phyloP scores from a whole-genome alignment of 2,888 invertebrate species.

The Argyra leucocephala region DNA sequence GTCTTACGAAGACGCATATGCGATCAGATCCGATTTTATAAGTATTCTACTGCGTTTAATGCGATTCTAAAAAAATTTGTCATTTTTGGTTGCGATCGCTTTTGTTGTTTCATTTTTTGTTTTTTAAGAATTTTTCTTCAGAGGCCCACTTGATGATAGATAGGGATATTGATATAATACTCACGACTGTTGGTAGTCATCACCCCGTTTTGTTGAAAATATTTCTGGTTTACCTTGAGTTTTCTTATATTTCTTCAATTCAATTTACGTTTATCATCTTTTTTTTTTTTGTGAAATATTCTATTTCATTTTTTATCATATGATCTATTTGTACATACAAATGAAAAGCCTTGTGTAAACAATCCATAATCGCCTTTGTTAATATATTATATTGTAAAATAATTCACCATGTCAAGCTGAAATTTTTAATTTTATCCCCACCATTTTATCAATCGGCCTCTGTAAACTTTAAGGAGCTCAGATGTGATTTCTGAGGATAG shows the following conservation, averaged over 20 bases:
- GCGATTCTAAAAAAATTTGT: not conserved
- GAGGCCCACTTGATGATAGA: constrained; percentile 6
- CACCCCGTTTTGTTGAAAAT: too few relatives aligned
- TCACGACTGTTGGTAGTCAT: too few relatives aligned
- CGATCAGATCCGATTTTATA: constrained; percentile 7
- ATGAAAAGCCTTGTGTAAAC: too few relatives aligned
- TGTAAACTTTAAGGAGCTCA: constrained; percentile 48
- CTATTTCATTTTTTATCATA: too few relatives aligned
- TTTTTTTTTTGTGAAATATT: too few relatives aligned
- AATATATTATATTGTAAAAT: too few relatives aligned
- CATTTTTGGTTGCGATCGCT: not conserved
- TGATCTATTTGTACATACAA: too few relatives aligned
- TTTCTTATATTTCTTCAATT: too few relatives aligned
- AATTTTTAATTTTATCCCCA: constrained; percentile 37
- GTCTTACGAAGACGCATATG: constrained; percentile 1
- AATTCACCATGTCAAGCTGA: not conserved
- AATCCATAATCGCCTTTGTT: too few relatives aligned
- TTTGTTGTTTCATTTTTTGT: not conserved
- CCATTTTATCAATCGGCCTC: constrained; percentile 71
- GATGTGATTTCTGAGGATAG: not conserved
- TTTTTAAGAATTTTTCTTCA: not conserved
- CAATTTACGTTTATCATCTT: too few relatives aligned
- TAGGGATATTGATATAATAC: constrained; percentile 4
- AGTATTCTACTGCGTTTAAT: not conserved
- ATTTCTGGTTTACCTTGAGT: too few relatives aligned